These are phyloP conservation scores for Ormyrus labotus DNA, from an alignment of 2,888 invertebrate species.

Conservation along the genomic window DNA sequence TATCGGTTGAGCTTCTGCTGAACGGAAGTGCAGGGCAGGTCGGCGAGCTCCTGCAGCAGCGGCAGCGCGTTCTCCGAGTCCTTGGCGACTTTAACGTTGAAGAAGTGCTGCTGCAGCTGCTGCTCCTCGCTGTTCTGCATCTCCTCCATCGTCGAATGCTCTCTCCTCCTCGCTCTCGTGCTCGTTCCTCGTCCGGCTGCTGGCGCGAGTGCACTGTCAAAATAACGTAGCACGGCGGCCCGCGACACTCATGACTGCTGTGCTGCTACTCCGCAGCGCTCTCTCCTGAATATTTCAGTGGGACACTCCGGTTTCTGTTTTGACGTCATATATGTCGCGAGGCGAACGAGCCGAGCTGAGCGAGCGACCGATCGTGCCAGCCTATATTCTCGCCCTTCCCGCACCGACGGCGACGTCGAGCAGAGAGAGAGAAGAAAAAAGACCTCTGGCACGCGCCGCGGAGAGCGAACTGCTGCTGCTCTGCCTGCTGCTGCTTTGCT, in stretches of 20 bases:
- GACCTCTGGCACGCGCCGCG: not conserved
- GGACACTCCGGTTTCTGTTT: conserved; percentile 57
- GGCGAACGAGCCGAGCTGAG: conserved; percentile 12
- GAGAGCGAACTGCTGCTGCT: not conserved
- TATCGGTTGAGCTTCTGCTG: conserved; percentile 81
- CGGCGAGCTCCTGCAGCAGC: conserved; percentile 66
- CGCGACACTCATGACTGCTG: conserved; percentile 37
- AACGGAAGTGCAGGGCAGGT: conserved; percentile 72
- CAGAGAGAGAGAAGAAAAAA: too few relatives aligned
- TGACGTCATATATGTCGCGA: conserved; percentile 53
- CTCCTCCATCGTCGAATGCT: not conserved
- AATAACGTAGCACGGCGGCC: conserved; percentile 32
- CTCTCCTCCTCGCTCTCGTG: not conserved
- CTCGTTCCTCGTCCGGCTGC: not conserved
- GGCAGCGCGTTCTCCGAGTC: conserved; percentile 61
- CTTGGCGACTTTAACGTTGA: too few relatives aligned
- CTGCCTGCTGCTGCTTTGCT: not conserved
- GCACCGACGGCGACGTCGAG: not conserved
- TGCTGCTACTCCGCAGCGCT: not conserved
- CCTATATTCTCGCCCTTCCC: not conserved
- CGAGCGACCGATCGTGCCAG: not conserved
- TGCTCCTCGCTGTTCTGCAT: not conserved
- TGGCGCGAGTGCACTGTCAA: conserved; percentile 35
- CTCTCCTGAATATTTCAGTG: conserved; percentile 43
- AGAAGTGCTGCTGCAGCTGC: not conserved